phyloP scores from a whole-genome alignment of 2,888 invertebrate species.

The Eucera pruinosa region DNA sequence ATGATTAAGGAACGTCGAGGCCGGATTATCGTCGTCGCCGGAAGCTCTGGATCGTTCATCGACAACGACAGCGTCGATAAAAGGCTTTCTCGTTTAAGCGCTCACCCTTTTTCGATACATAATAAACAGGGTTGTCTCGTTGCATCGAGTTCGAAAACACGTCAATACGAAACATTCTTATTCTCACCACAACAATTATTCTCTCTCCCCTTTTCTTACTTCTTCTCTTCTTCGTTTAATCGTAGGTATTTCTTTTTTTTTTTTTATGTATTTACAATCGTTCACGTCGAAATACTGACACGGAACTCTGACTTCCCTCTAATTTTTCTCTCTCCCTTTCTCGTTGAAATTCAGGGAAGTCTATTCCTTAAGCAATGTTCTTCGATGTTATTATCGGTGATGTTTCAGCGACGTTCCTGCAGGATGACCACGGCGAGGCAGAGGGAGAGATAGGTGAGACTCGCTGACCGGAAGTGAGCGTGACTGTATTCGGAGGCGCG shows the following conservation, averaged over 20 bases:
- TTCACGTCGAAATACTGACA: conserved; percentile 32
- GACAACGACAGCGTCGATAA: conserved; percentile 35
- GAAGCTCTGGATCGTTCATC: conserved; percentile 27
- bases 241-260: conserved; percentile 5
- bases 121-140: conserved; percentile 32
- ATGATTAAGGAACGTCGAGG: conserved; percentile 47
- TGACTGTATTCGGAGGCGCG: conserved; percentile 78
- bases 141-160: conserved; percentile 35
- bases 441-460: conserved; percentile 70
- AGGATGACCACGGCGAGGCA: conserved; percentile 71
- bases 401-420: conserved; percentile 66
- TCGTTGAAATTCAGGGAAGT: no score
- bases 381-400: neutral
- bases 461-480: conserved; percentile 73
- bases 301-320: conserved; percentile 25
- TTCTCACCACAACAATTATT: neutral
- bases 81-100: conserved; percentile 35
- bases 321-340: neutral
- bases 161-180: neutral
- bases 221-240: neutral
- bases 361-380: neutral
- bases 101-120: conserved; percentile 10
- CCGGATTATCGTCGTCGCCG: conserved; percentile 44
- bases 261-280: conserved; percentile 56
- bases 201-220: no score